Evolutionary conservation across 2,113 vertebrate genomes (phyloP).

Genomic region (Silurus glanis): DNA sequence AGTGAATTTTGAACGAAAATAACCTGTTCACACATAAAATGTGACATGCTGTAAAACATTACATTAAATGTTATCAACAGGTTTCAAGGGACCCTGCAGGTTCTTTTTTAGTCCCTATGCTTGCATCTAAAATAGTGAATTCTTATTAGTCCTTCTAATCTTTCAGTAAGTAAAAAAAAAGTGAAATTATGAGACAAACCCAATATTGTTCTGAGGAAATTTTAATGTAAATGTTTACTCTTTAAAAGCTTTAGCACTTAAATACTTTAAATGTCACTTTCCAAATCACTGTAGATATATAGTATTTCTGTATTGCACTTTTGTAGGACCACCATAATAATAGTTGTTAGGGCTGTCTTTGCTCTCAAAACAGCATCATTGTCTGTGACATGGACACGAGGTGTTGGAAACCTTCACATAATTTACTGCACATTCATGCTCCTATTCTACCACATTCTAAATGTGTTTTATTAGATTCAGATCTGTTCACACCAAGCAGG

Average conservation of each 20-base stretch:
- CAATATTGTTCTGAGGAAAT: background rate
- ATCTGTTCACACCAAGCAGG: too few relatives aligned
- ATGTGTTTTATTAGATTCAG: background rate
- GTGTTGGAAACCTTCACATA: background rate
- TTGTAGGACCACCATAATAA: too few relatives aligned
- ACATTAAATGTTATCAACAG: background rate
- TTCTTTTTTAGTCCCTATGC: background rate
- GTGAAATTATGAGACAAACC: background rate
- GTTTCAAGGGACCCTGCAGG: background rate
- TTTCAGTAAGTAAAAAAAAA: background rate
- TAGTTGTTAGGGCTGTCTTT: too few relatives aligned
- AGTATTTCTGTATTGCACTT: too few relatives aligned
- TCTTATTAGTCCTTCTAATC: background rate
- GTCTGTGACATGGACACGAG: background rate
- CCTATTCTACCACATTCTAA: background rate
- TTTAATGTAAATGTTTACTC: background rate
- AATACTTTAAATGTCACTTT: too few relatives aligned
- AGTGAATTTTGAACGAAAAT: slow-evolving; percentile 48
- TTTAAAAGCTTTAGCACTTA: background rate
- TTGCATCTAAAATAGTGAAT: background rate
- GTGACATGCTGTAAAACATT: background rate
- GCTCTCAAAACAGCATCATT: background rate
- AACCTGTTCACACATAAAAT: slow-evolving; percentile 23
- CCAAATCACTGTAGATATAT: too few relatives aligned
- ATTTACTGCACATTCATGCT: background rate